Base-by-base conservation (phyloP, 2,113 vertebrate species). In the Carassius carassius region DNA sequence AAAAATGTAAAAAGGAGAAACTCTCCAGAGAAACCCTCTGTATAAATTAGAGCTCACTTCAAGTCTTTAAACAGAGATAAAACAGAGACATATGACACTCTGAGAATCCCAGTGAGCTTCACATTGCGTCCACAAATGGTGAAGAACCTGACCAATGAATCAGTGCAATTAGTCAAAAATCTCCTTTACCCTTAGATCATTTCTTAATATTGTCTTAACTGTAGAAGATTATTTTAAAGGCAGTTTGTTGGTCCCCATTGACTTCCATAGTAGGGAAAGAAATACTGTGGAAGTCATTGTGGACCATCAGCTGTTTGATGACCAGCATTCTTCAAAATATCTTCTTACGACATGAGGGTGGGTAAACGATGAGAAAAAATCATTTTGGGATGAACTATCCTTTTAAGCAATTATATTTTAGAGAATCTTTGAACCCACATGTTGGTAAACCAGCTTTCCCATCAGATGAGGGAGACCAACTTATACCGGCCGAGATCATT, bases 1-100 rank as follows among this genome's bases (percentile, higher is more conserved):
- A 58, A 69, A 87, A 78, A 81, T 87, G 84, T 85, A 92, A 92
- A 90, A 93, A 88, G 85, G 60, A 81, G 85, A 87, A 60, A 89
- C 41, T 62, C 76, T 78, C 54, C 29, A 87, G 88, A 88, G 88
- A 90, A 92, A 78, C 86, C 88, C 90, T 90, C 90, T 90, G 90
- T 90, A 90, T 79, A 80, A 85, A 74, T 67, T 51, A 13, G 85
- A 86, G 69, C 82, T 84, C 86, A 88, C 47, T 75, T 70, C 35
- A 84, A 85, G 85, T 84, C 84, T 88, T 89, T 89, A 86, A 91
- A 86, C 81, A 82, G 77, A 84, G 72, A 73, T 73, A 44, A 41
- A 81, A 63, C 62, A 73, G 35, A 37, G 25, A 63, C 78, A 5
- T 82, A 60, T 84, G 54, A 78, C 74, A 67, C 49, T 76, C 69